Percentiles rank a stretch among this genome's conserved stretches.
phyloP scores from a whole-genome alignment of 2,797 vertebrate genomes.

The Parotocinclus haroldoi region DNA sequence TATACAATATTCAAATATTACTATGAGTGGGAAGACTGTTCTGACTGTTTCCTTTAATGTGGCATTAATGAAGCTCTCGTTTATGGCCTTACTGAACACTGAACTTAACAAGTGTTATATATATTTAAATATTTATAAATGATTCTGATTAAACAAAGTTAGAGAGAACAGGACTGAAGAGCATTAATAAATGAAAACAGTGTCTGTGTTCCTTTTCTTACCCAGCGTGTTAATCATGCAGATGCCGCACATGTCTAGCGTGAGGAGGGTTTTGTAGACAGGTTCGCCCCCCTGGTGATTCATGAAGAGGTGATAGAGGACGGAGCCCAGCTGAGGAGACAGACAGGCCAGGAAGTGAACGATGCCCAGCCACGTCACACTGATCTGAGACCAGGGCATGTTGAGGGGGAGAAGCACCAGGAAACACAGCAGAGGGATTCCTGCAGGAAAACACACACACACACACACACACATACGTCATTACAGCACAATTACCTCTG shows the following conservation, averaged over 20 bases:
- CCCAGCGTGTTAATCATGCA: constrained; percentile 91
- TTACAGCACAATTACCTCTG: not conserved
- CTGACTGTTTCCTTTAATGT: too few relatives aligned
- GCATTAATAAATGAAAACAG: too few relatives aligned
- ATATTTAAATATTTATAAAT: too few relatives aligned
- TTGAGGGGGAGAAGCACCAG: constrained; percentile 86
- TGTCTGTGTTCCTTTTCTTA: constrained; percentile 43
- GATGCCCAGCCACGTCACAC: constrained; percentile 84
- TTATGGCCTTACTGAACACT: too few relatives aligned
- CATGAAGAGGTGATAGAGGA: constrained; percentile 94
- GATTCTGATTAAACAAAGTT: too few relatives aligned
- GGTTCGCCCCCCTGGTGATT: constrained; percentile 87
- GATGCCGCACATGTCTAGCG: constrained; percentile 90
- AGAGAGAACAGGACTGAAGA: too few relatives aligned
- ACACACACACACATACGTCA: constrained; percentile 6
- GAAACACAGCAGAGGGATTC: constrained; percentile 84
- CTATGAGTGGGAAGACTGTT: too few relatives aligned
- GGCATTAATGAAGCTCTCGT: too few relatives aligned
- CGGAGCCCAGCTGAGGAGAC: constrained; percentile 85
- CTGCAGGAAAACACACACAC: constrained; percentile 47
- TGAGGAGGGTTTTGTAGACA: constrained; percentile 86
- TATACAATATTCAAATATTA: too few relatives aligned
- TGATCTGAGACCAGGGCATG: constrained; percentile 88
- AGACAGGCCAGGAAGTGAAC: constrained; percentile 89
- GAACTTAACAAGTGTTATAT: too few relatives aligned